Evolutionary conservation across 1,140 invertebrate species (phyloP), one percentile per base, ranked within the genome.

Genomic region (Spodoptera frugiperda): DNA sequence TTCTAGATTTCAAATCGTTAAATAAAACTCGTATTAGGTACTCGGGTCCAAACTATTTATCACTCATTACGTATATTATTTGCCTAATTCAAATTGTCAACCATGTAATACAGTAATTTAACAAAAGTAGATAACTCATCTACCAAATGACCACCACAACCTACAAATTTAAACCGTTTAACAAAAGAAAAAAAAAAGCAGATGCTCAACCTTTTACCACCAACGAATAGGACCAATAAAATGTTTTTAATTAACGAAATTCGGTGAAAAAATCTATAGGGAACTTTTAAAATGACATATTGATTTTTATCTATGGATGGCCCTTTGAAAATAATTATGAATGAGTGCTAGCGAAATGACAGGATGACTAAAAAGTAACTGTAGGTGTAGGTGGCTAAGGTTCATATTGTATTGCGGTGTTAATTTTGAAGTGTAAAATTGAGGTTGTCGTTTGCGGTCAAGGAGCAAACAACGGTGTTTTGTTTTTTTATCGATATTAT

Each of bases 191-290:
- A 67, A 71, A n/a, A 73, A 53, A 54, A 46, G 72, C 72, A 75
- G 59, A 63, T 75, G 72, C 59, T 44, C 14, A 12, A 73, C 44
- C 46, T 14, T 65, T 75, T 63, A 49, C 57, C 57, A 75, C 48
- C 71, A 74, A 75, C 57, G 72, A 53, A 54, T 65, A 65, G 72
- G 46, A n/a, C n/a, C 59, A 63, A 65, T 65, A 65, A 61, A 61
- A 73, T 53, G 8, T 48, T 75, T 75, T 65, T 75, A 75, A 75
- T 75, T 65, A 75, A 75, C 48, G 19, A 54, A 75, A 65, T 75
- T 63, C 57, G 25, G 12, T 75, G 11, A 63, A 75, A 75, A 74
- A 59, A 75, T 49, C 17, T 9, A 75, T 65, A 21, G 57, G 46
- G 59, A 21, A 54, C 48, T 75, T 53, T 75, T 75, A 33, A 49